A percentile compares a stretch with the other conserved stretches of the same genome.
These are phyloP conservation scores for Catocala sponsa DNA, from an alignment of 2,888 invertebrate species.

Conservation along the genomic window DNA sequence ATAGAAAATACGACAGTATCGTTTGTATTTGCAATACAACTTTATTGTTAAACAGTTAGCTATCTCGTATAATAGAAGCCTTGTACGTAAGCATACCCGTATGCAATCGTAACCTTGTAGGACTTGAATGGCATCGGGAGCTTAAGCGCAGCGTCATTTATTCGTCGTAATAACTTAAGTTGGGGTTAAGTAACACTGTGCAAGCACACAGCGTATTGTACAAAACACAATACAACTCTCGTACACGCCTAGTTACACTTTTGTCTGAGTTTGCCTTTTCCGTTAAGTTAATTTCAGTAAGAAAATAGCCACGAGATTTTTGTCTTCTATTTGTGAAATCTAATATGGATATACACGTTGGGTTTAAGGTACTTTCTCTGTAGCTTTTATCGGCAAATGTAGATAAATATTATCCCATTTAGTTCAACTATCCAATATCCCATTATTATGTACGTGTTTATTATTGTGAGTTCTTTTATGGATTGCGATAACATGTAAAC, in stretches of 20 bases:
- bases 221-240: constrained; percentile 37
- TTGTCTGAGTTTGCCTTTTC: constrained; percentile 36
- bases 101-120: constrained; percentile 31
- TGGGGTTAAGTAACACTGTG: constrained; percentile 37
- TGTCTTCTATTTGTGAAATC: constrained; percentile 31
- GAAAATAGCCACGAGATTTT: constrained; percentile 27
- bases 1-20: constrained; percentile 11
- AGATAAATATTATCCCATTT: no score
- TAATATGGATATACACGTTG: constrained; percentile 20
- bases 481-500: no score
- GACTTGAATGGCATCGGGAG: constrained; percentile 29
- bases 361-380: neutral
- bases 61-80: constrained; percentile 11
- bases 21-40: constrained; percentile 14
- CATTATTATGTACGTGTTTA: no score
- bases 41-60: constrained; percentile 31
- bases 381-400: no score
- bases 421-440: no score
- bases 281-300: constrained; percentile 38
- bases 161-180: constrained; percentile 43
- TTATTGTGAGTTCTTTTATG: no score
- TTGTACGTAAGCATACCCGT: neutral
- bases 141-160: constrained; percentile 36
- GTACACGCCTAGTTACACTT: constrained; percentile 42
- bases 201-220: constrained; percentile 30